phyloP scores from a whole-genome alignment of 2,888 invertebrate genomes.

The Coecobrya sp. region DNA sequence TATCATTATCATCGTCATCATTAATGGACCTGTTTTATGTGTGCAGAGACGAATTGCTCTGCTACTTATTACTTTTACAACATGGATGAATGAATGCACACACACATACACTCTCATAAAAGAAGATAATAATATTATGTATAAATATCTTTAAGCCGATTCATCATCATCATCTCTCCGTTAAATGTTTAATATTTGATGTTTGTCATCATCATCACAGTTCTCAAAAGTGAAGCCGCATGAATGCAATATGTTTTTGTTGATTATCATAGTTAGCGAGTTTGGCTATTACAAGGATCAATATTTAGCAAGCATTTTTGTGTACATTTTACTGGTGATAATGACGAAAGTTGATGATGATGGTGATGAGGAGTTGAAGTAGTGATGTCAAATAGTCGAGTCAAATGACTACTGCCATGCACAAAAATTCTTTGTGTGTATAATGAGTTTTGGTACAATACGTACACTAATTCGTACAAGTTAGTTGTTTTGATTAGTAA shows the following conservation, averaged over 20 bases:
- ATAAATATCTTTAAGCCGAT: conserved; percentile 36
- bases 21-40: conserved; percentile 34
- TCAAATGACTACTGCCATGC: conserved; percentile 12
- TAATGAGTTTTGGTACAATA: conserved; percentile 16
- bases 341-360: conserved; percentile 19
- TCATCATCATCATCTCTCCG: neutral
- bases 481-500: conserved; percentile 13
- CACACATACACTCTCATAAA: neutral
- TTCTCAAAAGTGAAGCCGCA: conserved; percentile 68
- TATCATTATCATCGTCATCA: neutral
- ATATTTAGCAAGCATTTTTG: conserved; percentile 49
- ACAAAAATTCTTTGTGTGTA: conserved; percentile 5
- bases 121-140: conserved; percentile 11
- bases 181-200: conserved; percentile 56
- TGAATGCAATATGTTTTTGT: conserved; percentile 56
- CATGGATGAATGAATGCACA: conserved; percentile 27
- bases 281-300: conserved; percentile 52
- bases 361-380: neutral
- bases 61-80: conserved; percentile 10
- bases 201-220: conserved; percentile 67
- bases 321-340: conserved; percentile 35
- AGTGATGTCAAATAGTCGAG: neutral
- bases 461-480: neutral
- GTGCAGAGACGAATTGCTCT: neutral
- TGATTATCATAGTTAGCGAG: conserved; percentile 62